Percentiles rank a stretch among this genome's conserved stretches.
Conservation (phyloP, 2,888 invertebrate species). For the Cyrtodaria siliqua region DNA sequence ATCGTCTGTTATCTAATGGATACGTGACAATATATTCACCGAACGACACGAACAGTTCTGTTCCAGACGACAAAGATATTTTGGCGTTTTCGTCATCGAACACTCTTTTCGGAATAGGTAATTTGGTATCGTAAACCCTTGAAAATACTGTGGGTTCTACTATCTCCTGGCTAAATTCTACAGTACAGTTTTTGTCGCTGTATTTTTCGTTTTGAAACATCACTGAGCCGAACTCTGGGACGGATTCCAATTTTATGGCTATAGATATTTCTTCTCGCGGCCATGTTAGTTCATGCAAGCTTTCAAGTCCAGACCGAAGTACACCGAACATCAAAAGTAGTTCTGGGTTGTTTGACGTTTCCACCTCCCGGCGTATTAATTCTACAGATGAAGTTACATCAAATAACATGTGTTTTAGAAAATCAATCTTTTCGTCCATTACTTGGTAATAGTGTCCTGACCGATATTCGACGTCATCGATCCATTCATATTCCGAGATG, state of each 20-base stretch:
- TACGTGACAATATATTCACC: slow-evolving; percentile 52
- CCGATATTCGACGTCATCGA: slow-evolving; percentile 11
- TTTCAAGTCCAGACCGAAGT: slow-evolving; percentile 44
- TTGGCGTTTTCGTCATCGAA: slow-evolving; percentile 41
- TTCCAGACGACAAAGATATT: slow-evolving; percentile 42
- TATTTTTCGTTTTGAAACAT: slow-evolving; percentile 13
- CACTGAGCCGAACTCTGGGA: slow-evolving; percentile 40
- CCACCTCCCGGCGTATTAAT: slow-evolving; percentile 22
- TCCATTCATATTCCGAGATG: slow-evolving; percentile 41
- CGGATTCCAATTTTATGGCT: slow-evolving; percentile 23
- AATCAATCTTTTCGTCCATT: slow-evolving; percentile 52
- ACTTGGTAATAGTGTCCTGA: slow-evolving; percentile 21
- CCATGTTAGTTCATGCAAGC: slow-evolving; percentile 43
- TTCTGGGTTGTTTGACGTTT: slow-evolving; percentile 36
- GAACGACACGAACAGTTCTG: slow-evolving; percentile 46
- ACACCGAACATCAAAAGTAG: slow-evolving; percentile 34
- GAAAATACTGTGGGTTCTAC: slow-evolving; percentile 34
- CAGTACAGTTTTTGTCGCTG: slow-evolving; percentile 36
- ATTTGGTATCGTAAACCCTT: slow-evolving; percentile 39
- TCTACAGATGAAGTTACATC: slow-evolving; percentile 9
- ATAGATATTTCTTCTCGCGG: slow-evolving; percentile 39
- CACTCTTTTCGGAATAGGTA: slow-evolving; percentile 42
- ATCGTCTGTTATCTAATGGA: slow-evolving; percentile 42
- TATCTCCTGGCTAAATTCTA: slow-evolving; percentile 44
- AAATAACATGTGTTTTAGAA: slow-evolving; percentile 26